phyloP scores from a whole-genome alignment of 2,797 vertebrate species.

The Galago senegalensis region DNA sequence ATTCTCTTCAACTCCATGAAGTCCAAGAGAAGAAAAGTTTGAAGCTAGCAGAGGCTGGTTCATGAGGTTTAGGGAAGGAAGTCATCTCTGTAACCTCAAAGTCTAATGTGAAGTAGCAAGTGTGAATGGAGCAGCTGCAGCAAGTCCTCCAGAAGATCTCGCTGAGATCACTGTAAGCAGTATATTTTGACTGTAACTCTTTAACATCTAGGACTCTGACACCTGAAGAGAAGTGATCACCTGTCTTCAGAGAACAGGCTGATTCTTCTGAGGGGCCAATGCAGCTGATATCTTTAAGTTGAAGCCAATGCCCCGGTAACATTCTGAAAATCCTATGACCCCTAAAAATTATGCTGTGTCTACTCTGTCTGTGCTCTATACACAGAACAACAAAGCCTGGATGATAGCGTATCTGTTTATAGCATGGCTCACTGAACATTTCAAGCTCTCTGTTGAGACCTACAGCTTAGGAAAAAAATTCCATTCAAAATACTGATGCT shows the following conservation, averaged over 20 bases:
- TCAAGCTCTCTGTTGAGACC: neutral
- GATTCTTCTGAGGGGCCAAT: neutral
- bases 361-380: neutral
- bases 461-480: neutral
- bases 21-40: neutral
- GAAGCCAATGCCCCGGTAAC: neutral
- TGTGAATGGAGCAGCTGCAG: neutral
- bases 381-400: neutral
- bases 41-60: neutral
- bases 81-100: neutral
- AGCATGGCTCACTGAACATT: neutral
- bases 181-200: neutral
- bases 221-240: neutral
- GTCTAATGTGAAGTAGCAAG: neutral
- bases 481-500: neutral
- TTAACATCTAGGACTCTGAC: neutral
- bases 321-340: neutral
- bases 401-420: neutral
- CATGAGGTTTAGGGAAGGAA: neutral
- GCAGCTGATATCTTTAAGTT: neutral
- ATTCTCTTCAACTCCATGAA: neutral
- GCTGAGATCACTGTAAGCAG: neutral
- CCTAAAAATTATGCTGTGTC: neutral
- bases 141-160: neutral
- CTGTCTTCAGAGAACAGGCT: neutral